Conservation (phyloP, 2,113 vertebrate species). For the Corydoras sp. region DNA sequence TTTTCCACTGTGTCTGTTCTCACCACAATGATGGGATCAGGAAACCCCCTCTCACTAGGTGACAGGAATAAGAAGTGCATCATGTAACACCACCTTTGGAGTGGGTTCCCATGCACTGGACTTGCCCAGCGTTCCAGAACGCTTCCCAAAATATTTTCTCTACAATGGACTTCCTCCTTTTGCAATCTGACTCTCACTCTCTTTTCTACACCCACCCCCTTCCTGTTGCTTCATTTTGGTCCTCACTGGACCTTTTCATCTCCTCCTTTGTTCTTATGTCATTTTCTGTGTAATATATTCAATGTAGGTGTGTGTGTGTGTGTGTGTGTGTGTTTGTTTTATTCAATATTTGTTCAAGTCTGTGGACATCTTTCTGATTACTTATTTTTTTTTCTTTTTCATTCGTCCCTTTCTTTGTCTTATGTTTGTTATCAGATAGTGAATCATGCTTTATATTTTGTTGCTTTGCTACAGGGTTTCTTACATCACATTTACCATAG, state of each 20-base stretch:
- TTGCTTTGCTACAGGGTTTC: too few species aligned
- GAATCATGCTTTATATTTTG: too few species aligned
- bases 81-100: not conserved
- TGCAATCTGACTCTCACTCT: not conserved
- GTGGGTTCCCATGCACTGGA: not conserved
- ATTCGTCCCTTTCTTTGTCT: conserved; percentile 37
- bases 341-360: not conserved
- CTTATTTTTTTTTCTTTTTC: not conserved
- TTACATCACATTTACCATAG: too few species aligned
- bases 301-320: conserved; percentile 12
- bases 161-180: not conserved
- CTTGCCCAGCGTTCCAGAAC: not conserved
- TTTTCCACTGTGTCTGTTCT: not conserved
- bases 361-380: not conserved
- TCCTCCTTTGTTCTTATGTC: conserved; percentile 18
- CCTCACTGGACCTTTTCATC: conserved; percentile 10
- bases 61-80: not conserved
- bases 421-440: not conserved
- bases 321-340: not conserved
- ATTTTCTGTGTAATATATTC: conserved; percentile 3
- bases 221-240: not conserved
- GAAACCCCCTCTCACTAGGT: not conserved
- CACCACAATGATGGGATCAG: not conserved
- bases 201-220: not conserved
- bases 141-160: not conserved